phyloP scores from a whole-genome alignment of 2,888 invertebrate species.

The Himalopsyche tibetana region DNA sequence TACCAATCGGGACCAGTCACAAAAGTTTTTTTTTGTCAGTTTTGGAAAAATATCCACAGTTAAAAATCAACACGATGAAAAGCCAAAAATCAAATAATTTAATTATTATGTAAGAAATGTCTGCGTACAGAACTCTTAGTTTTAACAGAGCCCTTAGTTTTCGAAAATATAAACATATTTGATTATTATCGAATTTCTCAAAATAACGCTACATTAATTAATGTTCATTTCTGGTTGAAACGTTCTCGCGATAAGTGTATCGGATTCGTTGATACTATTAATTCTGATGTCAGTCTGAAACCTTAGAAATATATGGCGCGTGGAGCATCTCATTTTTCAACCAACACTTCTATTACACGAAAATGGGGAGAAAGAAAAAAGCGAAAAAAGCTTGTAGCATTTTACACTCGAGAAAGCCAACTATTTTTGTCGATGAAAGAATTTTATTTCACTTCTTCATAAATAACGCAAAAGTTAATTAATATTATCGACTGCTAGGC shows the following conservation, averaged over 20 bases:
- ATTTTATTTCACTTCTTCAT: conserved; percentile 32
- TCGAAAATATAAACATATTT: background rate
- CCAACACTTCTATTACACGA: conserved; percentile 35
- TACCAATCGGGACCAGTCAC: no score
- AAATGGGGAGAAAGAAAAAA: conserved; percentile 13
- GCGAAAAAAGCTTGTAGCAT: background rate
- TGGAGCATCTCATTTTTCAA: conserved; percentile 37
- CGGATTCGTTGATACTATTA: conserved; percentile 35
- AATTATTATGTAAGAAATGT: no score
- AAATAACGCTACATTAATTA: conserved; percentile 26
- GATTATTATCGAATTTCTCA: conserved; percentile 23
- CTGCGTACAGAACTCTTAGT: no score
- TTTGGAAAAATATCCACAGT: no score
- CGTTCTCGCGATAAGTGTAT: conserved; percentile 32
- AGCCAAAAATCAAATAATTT: no score
- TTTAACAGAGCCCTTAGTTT: no score
- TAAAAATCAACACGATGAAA: no score
- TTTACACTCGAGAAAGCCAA: background rate
- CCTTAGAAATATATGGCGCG: conserved; percentile 42
- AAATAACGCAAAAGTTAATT: conserved; percentile 29
- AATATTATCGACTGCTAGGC: conserved; percentile 5
- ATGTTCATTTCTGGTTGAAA: conserved; percentile 12
- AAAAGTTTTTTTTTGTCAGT: no score
- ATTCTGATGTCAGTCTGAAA: conserved; percentile 35
- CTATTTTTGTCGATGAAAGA: conserved; percentile 5